phyloP scores from a whole-genome alignment of 2,113 vertebrate genomes.

The Formicarius rufipectus region DNA sequence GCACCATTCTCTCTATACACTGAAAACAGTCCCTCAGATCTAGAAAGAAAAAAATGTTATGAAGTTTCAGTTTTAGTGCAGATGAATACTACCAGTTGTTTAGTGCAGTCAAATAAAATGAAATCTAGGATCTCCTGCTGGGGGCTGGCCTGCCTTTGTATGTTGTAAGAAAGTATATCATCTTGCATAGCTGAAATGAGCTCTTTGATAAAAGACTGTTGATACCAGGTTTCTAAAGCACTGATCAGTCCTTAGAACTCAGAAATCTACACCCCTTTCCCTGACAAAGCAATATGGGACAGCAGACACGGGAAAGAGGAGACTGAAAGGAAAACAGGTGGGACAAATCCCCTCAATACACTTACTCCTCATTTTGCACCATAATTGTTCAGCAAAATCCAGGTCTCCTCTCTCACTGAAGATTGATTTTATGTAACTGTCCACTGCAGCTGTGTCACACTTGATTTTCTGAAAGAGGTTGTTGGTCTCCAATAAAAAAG shows the following conservation, averaged over 20 bases:
- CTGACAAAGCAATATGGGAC: background rate
- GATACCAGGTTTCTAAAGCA: background rate
- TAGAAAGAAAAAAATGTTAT: background rate
- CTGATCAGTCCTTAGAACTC: background rate
- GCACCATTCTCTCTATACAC: background rate
- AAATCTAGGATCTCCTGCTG: background rate
- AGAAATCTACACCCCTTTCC: background rate
- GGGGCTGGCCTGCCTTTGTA: background rate
- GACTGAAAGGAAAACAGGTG: background rate
- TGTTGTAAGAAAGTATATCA: background rate
- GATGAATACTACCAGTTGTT: background rate
- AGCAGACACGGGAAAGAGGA: background rate
- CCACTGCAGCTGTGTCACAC: conserved; percentile 70
- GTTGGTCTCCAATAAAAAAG: background rate
- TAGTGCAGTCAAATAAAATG: background rate
- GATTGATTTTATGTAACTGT: conserved; percentile 77
- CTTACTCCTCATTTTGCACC: conserved; percentile 91
- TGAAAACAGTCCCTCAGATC: background rate
- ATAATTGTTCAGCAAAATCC: conserved; percentile 93
- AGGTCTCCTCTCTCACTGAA: conserved; percentile 85
- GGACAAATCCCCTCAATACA: background rate
- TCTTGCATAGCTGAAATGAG: background rate
- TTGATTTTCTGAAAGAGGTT: conserved; percentile 62
- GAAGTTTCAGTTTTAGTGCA: background rate
- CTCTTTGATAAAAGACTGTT: background rate